These are phyloP conservation scores for Conchocele bisecta DNA, from an alignment of 2,888 invertebrate genomes.

Conservation along the genomic window DNA sequence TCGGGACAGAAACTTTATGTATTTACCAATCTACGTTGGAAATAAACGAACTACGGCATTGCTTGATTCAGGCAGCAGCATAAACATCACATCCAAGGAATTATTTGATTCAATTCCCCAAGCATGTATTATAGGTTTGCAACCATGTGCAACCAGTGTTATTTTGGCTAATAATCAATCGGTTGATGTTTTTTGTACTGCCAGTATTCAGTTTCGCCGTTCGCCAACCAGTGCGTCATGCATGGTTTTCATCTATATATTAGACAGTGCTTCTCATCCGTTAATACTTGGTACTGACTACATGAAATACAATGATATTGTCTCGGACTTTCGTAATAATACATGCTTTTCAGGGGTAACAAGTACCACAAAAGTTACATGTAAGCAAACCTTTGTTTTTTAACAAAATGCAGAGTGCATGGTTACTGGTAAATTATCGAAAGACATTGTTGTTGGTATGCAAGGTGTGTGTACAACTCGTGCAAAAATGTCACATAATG, in stretches of 20 bases:
- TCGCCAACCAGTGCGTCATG: background rate
- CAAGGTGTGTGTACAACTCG: conserved; percentile 14
- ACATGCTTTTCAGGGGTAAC: background rate
- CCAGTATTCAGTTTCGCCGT: background rate
- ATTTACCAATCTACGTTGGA: conserved; percentile 2
- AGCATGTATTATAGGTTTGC: background rate
- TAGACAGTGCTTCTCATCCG: conserved; percentile 9
- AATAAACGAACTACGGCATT: conserved; percentile 1
- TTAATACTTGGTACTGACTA: conserved; percentile 22
- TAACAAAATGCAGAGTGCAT: conserved; percentile 7
- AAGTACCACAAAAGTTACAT: background rate
- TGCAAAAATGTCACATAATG: conserved; percentile 3
- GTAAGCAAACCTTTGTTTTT: background rate
- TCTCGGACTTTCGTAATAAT: conserved; percentile 11
- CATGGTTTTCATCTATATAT: conserved; percentile 6
- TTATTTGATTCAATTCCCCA: conserved; percentile 6
- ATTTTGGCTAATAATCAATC: conserved; percentile 9
- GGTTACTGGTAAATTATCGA: background rate
- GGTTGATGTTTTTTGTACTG: conserved; percentile 17
- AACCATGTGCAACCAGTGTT: background rate
- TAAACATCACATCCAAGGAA: conserved; percentile 11
- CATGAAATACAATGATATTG: conserved; percentile 12
- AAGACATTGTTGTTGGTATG: conserved; percentile 2
- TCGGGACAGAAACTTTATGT: conserved; percentile 10
- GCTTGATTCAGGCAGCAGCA: conserved; percentile 16